Evolutionary conservation across 2,888 invertebrate species (phyloP), one percentile per base, ranked within the genome.

Genomic region (Yponomeuta evonymella): DNA sequence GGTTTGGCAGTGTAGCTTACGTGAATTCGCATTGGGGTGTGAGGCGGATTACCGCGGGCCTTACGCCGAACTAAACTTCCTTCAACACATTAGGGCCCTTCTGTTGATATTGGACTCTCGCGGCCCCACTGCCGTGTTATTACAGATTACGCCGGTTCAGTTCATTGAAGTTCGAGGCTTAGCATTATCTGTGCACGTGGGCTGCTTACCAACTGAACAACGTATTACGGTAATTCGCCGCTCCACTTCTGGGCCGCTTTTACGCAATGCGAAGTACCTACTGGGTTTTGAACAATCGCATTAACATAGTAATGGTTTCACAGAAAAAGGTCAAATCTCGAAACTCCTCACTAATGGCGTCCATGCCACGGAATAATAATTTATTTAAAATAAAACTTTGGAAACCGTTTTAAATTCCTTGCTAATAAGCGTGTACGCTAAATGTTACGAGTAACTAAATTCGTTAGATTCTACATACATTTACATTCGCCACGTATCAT

Each of bases 21-120:
- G 51, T 58, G 15, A 2, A 58, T 58, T 15, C 51, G 51, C 51
- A 15, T 3, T 5, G 4, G 51, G 51, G 51, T 58, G 51, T 58
- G 6, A 12, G 51, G n/a, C 15, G 69, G 62, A 69, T 69, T 69
- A 69, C 69, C 15, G 72, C 69, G 68, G 48, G 68, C 74, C 67
- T 74, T 73, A 76, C 77, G 74, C 74, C 71, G 76, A 78, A 76
- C 75, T 78, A 75, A 76, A 77, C 75, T 79, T 79, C 78, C 78
- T 78, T 79, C 79, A 77, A 77, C 77, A 77, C 71, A 71, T 75
- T 76, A 75, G 76, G 74, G 73, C 76, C 77, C 76, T 74, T 71
- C 71, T 77, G 78, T 76, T 76, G 76, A 76, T 77, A 77, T 77
- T 78, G 76, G 77, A 75, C 74, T 74, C 72, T 76, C 30, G 65